Percentiles rank a stretch among this genome's conserved stretches.
These are phyloP conservation scores for Sitta europaea DNA, from an alignment of 2,113 vertebrate species.

Conservation along the genomic window DNA sequence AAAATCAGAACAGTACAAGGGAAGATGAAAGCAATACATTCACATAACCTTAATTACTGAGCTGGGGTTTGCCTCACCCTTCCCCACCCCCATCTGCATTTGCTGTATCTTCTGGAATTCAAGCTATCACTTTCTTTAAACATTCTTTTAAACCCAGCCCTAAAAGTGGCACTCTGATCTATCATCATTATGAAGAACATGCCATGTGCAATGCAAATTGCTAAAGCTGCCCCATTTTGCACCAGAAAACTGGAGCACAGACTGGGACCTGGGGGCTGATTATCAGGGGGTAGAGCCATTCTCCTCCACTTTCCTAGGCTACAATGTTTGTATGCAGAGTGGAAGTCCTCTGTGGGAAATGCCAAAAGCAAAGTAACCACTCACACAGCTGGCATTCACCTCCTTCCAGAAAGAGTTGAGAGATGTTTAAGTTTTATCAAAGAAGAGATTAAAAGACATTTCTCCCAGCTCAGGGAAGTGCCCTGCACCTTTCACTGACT, in stretches of 20 bases:
- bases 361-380: not conserved
- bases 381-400: not conserved
- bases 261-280: not conserved
- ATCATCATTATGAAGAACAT: not conserved
- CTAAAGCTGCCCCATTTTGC: not conserved
- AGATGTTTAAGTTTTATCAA: not conserved
- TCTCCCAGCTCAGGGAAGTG: not conserved
- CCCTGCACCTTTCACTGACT: not conserved
- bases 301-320: not conserved
- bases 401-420: not conserved
- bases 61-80: not conserved
- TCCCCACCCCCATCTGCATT: not conserved
- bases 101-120: not conserved
- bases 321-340: not conserved
- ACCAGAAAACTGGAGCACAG: accelerated
- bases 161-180: not conserved
- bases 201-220: accelerated
- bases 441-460: not conserved
- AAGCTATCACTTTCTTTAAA: not conserved
- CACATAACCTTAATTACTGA: not conserved
- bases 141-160: not conserved
- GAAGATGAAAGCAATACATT: not conserved
- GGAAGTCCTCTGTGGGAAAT: not conserved
- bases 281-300: not conserved
- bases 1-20: not conserved